Evolutionary conservation across 2,888 invertebrate species (phyloP), one percentile per base, ranked within the genome.

Genomic region (Acanthopleura granulata): DNA sequence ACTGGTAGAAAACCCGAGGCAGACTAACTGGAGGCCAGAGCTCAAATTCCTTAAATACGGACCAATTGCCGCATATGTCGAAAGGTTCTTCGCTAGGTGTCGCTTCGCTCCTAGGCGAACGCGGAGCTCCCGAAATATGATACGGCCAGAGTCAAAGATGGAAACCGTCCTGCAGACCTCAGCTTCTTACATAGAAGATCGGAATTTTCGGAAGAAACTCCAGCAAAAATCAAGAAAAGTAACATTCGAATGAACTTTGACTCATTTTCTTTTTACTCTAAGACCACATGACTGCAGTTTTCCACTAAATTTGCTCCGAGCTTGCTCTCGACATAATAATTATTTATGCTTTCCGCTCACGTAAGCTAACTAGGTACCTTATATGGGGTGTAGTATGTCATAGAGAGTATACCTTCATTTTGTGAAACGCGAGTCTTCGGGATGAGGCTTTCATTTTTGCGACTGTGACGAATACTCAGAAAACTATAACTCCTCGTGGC

Each of bases 1-100:
- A 57, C 57, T 57, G 57, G 57, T n/a, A 57, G 57, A 57, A 18
- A 57, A 57, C 57, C 57, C 57, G 57, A 57, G 57, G 57, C 83
- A 82, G 81, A 83, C 82, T 81, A 80, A 79, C 81, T 79, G 77
- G 81, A 82, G 81, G 81, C 83, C 83, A 83, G 82, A 83, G 80
- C 80, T 79, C 75, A 79, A 81, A 82, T 85, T 82, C 83, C 84
- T 85, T 86, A 87, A 86, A 86, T 86, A 86, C 85, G 16, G 16
- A 16, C 25, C 25, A 66, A 29, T 16, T 29, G 18, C 25, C 69
- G 30, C 30, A 66, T 66, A 66, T 66, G 25, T 18, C 22, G 69
- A 25, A 16, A 29, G 69, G 16, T 16, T 66, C 18, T 18, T 57
- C 69, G 30, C 69, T 66, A 66, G 69, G 30, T 25, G 69, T 25